Conservation (phyloP, 2,113 vertebrate genomes). For the Gyps fulvus region DNA sequence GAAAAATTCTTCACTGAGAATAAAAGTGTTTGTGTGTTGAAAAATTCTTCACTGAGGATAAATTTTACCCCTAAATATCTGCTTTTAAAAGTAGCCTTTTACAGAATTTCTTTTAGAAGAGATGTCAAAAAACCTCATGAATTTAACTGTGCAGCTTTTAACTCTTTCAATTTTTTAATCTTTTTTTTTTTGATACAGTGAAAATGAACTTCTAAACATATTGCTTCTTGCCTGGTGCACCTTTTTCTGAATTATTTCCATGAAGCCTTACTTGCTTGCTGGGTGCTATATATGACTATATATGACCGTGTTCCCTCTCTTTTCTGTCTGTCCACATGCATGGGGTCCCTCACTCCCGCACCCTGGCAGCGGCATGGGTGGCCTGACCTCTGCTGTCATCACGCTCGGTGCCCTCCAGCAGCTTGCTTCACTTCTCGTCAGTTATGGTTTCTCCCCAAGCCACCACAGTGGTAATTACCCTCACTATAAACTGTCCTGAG, state of each 20-base stretch:
- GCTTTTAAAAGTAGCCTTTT: not conserved
- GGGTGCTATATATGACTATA: not conserved
- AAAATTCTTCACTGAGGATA: not conserved
- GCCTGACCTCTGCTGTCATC: not conserved
- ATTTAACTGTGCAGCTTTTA: not conserved
- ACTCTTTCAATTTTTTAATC: not conserved
- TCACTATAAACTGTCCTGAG: not conserved
- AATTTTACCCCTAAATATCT: not conserved
- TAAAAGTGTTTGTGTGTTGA: not conserved
- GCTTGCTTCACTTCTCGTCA: not conserved
- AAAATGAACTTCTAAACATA: not conserved
- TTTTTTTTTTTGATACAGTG: not conserved
- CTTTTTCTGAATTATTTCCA: not conserved
- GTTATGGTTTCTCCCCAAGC: not conserved
- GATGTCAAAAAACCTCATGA: accelerated
- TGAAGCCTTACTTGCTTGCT: not conserved
- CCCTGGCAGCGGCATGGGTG: accelerated
- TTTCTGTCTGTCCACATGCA: accelerated
- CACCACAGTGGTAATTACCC: not conserved
- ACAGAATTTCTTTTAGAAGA: not conserved
- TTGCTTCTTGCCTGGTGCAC: accelerated
- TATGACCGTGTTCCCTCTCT: not conserved
- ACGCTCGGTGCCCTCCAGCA: accelerated
- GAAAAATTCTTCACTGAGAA: not conserved
- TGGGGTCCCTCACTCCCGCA: not conserved